Percentiles rank a stretch among this genome's conserved stretches.
phyloP scores from a whole-genome alignment of 2,113 vertebrate species.

The Pteruthius melanotis region DNA sequence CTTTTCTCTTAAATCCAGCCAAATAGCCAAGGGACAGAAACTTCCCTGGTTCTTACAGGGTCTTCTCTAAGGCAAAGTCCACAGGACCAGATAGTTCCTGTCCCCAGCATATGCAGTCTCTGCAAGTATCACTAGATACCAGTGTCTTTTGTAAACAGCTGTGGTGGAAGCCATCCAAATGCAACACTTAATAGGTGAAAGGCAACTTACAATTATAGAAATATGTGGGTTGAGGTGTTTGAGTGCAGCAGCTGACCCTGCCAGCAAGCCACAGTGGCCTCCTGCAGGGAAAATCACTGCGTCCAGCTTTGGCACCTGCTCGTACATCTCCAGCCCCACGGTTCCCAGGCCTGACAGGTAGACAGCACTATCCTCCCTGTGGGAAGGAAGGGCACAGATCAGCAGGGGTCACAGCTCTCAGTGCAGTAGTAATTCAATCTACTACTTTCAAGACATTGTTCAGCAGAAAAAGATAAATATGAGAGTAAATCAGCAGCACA shows the following conservation, averaged over 20 bases:
- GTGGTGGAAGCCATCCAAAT: neutral
- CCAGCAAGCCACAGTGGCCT: constrained; percentile 82
- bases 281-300: constrained; percentile 85
- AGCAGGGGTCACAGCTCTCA: neutral
- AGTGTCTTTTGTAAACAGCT: neutral
- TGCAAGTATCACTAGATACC: neutral
- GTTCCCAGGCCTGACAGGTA: constrained; percentile 89
- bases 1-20: neutral
- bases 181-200: neutral
- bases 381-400: neutral
- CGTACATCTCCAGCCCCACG: constrained; percentile 85
- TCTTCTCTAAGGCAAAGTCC: neutral
- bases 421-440: neutral
- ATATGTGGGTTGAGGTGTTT: constrained; percentile 85
- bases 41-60: neutral
- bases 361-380: constrained; percentile 78
- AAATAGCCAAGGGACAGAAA: neutral
- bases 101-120: neutral
- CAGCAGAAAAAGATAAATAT: neutral
- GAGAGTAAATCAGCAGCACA: neutral
- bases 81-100: neutral
- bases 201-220: constrained; percentile 82
- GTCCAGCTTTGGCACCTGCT: constrained; percentile 86
- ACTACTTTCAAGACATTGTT: neutral
- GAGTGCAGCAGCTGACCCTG: constrained; percentile 82